Conservation (phyloP, 2,797 vertebrate species). For the Chanos chanos region DNA sequence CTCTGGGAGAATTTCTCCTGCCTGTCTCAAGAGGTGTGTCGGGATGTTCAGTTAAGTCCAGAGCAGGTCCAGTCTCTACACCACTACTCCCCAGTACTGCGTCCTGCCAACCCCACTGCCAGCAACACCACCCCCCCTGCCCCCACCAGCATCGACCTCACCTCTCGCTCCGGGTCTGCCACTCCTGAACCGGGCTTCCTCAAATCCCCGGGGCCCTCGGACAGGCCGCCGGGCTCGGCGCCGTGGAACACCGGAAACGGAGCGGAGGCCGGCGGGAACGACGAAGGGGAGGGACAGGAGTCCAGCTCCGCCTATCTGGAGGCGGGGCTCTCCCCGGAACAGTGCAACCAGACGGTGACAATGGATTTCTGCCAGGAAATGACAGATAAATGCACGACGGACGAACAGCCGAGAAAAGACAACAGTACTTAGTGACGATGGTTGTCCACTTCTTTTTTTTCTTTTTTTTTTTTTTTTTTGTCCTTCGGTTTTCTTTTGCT, state of each 20-base stretch:
- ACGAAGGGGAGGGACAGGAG: slow-evolving; percentile 26
- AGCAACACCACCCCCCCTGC: slow-evolving; percentile 56
- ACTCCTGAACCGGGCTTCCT: slow-evolving; percentile 79
- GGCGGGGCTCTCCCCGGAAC: slow-evolving; percentile 77
- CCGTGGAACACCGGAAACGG: slow-evolving; percentile 66
- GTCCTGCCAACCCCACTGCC: slow-evolving; percentile 68
- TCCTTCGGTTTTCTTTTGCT: slow-evolving; percentile 48
- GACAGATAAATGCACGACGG: slow-evolving; percentile 99
- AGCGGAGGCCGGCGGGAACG: slow-evolving; percentile 8
- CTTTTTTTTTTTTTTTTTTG: slow-evolving; percentile 35
- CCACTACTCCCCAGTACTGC: slow-evolving; percentile 91
- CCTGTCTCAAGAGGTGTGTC: slow-evolving; percentile 94
- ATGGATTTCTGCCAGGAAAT: slow-evolving; percentile 99
- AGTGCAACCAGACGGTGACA: slow-evolving; percentile 91
- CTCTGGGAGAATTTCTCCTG: slow-evolving; percentile 98
- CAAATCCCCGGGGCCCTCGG: slow-evolving; percentile 71
- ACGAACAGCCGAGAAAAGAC: slow-evolving; percentile 96
- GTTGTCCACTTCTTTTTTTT: slow-evolving; percentile 56
- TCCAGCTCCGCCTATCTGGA: slow-evolving; percentile 66
- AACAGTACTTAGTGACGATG: slow-evolving; percentile 78
- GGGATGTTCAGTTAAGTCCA: slow-evolving; percentile 91
- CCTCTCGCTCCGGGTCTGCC: slow-evolving; percentile 67
- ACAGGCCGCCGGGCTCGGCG: slow-evolving; percentile 67
- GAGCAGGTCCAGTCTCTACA: slow-evolving; percentile 96
- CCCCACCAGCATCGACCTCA: slow-evolving; percentile 82